Base-by-base conservation (phyloP, 2,797 vertebrate genomes). In the Fistularia commersonii region DNA sequence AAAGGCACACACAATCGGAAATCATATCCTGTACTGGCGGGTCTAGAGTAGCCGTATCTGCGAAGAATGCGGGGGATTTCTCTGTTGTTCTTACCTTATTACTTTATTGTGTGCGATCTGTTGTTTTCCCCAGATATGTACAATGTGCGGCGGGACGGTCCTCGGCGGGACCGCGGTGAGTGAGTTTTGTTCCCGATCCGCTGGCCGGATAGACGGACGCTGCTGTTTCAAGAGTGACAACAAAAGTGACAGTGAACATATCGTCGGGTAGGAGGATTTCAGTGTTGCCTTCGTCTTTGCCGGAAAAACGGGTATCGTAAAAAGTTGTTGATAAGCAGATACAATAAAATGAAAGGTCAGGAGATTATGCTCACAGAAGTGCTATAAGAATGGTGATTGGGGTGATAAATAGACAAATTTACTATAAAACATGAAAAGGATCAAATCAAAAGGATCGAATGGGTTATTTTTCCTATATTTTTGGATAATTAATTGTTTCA, bases 171-270 rank as follows among this genome's bases (percentile, higher is more conserved):
- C 89, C 7, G 42, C 41, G 8, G 88, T 93, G 61, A 88, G 76
- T n/a, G 39, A 8, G 38, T 90, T 91, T 31, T 95, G 94, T 70
- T 41, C 53, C 6, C 14, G 12, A 10, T 82, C 73, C 6, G 48
- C 66, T 5, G 90, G 81, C 45, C 72, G 42, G 64, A 68, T 89
- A 41, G 57, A 69, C 0, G 86, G 88, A 0, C 90, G 91, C 39
- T 95, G 94, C 85, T 95, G 93, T 63, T 35, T 90, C 52, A 72
- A 45, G 48, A 66, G 75, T 31, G 60, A 76, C 36, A 79, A 79
- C 70, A 65, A 46, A 32, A 69, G 62, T 64, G 64, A 66, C 69
- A 48, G 53, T 78, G 68, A 80, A 78, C 74, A 47, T 67, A 79
- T 93, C 82, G 89, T 87, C 14, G 86, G 87, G 86, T 88, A 86